phyloP scores from a whole-genome alignment of 1,140 invertebrate genomes.

The Drosophila melanica region DNA sequence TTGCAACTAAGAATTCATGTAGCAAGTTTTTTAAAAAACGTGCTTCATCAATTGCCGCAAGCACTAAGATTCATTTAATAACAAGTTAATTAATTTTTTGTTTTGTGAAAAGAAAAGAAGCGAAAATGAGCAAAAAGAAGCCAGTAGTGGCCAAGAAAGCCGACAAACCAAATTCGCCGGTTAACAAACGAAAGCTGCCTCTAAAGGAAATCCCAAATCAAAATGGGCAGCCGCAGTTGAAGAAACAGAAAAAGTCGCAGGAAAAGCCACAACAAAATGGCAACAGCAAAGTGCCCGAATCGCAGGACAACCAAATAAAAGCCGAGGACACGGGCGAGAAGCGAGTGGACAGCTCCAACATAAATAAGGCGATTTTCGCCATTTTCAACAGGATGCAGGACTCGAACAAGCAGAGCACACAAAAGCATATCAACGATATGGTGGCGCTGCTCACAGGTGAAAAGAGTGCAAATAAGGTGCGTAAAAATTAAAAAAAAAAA shows the following conservation, averaged over 20 bases:
- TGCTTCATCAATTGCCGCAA: neutral
- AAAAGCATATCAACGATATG: slow-evolving; percentile 30
- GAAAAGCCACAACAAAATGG: neutral
- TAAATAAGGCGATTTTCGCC: slow-evolving; percentile 50
- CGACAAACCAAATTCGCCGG: too few relatives aligned
- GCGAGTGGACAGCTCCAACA: neutral
- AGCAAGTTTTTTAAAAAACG: slow-evolving; percentile 15
- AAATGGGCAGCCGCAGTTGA: neutral
- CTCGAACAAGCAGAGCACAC: neutral
- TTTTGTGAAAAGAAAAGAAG: neutral
- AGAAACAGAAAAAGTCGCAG: neutral
- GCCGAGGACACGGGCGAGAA: neutral
- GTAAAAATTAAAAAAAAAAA: too few relatives aligned
- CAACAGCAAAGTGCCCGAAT: slow-evolving; percentile 1
- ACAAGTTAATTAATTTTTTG: neutral
- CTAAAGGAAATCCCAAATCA: neutral
- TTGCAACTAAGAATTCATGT: neutral
- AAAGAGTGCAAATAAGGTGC: slow-evolving; percentile 15
- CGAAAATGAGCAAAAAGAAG: neutral
- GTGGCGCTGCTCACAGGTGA: slow-evolving; percentile 33
- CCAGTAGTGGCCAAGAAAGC: neutral
- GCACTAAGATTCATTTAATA: neutral
- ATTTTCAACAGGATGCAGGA: slow-evolving; percentile 41
- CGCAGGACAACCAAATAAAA: neutral
- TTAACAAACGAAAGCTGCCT: neutral